These are phyloP conservation scores for Caradrina kadenii DNA, from an alignment of 2,888 invertebrate species.

Conservation along the genomic window DNA sequence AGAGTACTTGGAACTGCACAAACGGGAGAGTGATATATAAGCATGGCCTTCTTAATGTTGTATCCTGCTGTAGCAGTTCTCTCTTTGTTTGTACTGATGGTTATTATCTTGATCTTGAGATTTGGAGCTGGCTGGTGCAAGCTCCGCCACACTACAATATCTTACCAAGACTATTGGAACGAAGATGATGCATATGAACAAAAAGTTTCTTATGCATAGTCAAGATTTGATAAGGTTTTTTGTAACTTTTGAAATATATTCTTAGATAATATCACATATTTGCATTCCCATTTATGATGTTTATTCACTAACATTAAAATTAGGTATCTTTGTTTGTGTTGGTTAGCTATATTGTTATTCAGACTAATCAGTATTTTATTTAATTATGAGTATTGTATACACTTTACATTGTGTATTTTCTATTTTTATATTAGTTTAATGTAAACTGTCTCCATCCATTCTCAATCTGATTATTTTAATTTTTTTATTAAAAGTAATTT, in stretches of 20 bases:
- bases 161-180: conserved; percentile 92
- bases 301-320: conserved; percentile 29
- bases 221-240: conserved; percentile 11
- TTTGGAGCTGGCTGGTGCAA: conserved; percentile 94
- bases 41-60: conserved; percentile 93
- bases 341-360: neutral
- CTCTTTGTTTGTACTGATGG: conserved; percentile 93
- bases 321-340: conserved; percentile 3
- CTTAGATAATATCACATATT: conserved; percentile 2
- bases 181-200: conserved; percentile 92
- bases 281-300: conserved; percentile 2
- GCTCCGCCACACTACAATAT: conserved; percentile 92
- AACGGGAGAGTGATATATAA: conserved; percentile 95
- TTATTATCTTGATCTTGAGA: conserved; percentile 93
- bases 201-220: conserved; percentile 90
- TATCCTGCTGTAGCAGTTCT: conserved; percentile 95
- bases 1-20: conserved; percentile 92
- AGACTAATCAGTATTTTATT: neutral
- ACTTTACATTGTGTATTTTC: neutral
- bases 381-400: neutral
- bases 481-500: neutral
- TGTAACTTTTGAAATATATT: neutral
- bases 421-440: conserved; percentile 5
- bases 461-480: neutral
- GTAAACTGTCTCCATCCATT: conserved; percentile 29